Base-by-base conservation (phyloP, 2,888 invertebrate genomes). In the Lasioglossum zephyrum region DNA sequence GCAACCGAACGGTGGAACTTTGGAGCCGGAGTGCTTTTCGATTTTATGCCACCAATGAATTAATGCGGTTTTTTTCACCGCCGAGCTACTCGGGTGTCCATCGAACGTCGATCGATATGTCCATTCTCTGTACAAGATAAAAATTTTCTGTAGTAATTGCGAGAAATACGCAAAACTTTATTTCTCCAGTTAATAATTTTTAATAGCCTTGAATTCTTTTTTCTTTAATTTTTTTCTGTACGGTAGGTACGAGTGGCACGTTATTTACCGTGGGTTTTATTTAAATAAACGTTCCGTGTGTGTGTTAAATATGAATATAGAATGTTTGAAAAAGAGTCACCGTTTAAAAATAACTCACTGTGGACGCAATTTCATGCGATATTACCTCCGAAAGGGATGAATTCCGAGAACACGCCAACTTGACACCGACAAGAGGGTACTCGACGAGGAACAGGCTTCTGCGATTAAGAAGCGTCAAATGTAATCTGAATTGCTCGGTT, bases 1-100 rank as follows among this genome's bases (percentile, higher is more conserved):
- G 57, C 26, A 75, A 75, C 41, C 53, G 74, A 26, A 57, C 26
- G n/a, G 13, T n/a, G 16, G 73, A 39, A 75, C 53, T 41, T 57
- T 16, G 57, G n/a, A 53, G 39, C 60, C 57, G 41, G n/a, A 39
- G 2, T 41, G 41, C 57, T 60, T 26, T 31, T 53, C 36, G 74
- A 53, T n/a, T 36, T 74, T 53, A 36, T 74, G 49, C 2, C 16
- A 8, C 2, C 36, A 39, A 31, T 36, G 18, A 31, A 31, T 60
- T 26, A 36, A 66, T 18, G 22, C 16, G 8, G 8, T 22, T 39
- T 39, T 60, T 13, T 26, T 26, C 13, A 4, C 6, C 4, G 13
- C 3, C 13, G 1, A 60, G 26, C 11, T 60, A 13, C 13, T 13
- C 13, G 26, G n/a, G 22, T 22, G 31, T 53, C 53, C 22, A 22